Conservation (phyloP, 2,888 invertebrate genomes). For the Lepidocyrtoides sp. region DNA sequence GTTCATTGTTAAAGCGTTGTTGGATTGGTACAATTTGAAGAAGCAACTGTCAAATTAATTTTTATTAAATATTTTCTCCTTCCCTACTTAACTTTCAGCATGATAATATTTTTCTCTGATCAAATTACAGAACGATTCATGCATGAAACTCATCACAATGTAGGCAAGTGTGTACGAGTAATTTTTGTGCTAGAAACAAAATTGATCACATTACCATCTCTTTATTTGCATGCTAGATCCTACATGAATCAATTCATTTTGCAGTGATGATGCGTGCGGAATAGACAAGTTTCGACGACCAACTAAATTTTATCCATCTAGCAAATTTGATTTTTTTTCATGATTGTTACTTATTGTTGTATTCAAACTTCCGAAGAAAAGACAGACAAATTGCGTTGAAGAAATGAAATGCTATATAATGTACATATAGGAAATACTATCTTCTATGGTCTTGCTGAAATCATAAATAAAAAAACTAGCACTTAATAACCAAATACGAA, state of each 20-base stretch:
- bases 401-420: neutral
- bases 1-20: slow-evolving; percentile 1
- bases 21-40: slow-evolving; percentile 35
- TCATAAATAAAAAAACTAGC: neutral
- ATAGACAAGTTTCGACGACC: slow-evolving; percentile 3
- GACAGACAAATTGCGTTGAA: neutral
- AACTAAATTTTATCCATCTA: neutral
- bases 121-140: neutral
- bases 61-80: slow-evolving; percentile 24
- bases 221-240: slow-evolving; percentile 24
- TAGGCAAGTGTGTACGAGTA: neutral
- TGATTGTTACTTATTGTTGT: neutral
- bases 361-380: neutral
- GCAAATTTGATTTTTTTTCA: neutral
- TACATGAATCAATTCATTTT: neutral
- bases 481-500: neutral
- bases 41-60: slow-evolving; percentile 57
- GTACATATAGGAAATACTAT: no score
- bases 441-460: neutral
- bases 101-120: neutral
- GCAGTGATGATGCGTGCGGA: neutral
- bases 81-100: neutral
- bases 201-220: slow-evolving; percentile 14
- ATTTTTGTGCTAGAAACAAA: neutral
- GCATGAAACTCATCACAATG: neutral